Evolutionary conservation across 1,140 invertebrate genomes (phyloP).

Genomic region (Mylabris phalerata): DNA sequence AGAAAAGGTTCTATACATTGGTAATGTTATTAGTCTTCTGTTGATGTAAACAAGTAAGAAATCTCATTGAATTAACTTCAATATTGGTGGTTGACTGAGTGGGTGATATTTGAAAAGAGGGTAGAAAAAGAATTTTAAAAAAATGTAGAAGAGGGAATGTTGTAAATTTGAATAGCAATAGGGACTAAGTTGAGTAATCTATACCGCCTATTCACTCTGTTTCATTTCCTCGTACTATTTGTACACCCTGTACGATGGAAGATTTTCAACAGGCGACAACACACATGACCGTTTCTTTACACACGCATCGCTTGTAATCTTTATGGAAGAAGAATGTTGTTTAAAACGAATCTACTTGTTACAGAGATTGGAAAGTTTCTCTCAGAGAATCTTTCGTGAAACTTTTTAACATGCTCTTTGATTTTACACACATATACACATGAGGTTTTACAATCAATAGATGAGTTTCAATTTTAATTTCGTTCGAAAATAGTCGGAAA

Average conservation of each 20-base stretch:
- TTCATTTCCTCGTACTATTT: too few species aligned
- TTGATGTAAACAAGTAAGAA: conserved; percentile 13
- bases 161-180: too few species aligned
- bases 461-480: too few species aligned
- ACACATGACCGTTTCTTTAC: conserved; percentile 18
- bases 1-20: conserved; percentile 17
- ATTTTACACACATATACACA: conserved; percentile 16
- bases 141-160: too few species aligned
- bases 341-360: neutral
- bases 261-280: neutral
- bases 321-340: conserved; percentile 32
- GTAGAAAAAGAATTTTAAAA: too few species aligned
- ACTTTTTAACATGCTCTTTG: conserved; percentile 13
- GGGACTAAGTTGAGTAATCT: too few species aligned
- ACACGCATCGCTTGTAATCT: conserved; percentile 27
- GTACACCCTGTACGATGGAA: too few species aligned
- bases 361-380: conserved; percentile 3
- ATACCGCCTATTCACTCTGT: too few species aligned
- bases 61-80: conserved; percentile 27
- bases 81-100: neutral
- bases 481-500: too few species aligned
- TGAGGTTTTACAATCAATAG: conserved; percentile 16
- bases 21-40: conserved; percentile 26
- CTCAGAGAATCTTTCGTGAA: neutral
- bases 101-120: too few species aligned